These are phyloP conservation scores for Proterorhinus semilunaris DNA, from an alignment of 2,113 vertebrate species.

Conservation along the genomic window DNA sequence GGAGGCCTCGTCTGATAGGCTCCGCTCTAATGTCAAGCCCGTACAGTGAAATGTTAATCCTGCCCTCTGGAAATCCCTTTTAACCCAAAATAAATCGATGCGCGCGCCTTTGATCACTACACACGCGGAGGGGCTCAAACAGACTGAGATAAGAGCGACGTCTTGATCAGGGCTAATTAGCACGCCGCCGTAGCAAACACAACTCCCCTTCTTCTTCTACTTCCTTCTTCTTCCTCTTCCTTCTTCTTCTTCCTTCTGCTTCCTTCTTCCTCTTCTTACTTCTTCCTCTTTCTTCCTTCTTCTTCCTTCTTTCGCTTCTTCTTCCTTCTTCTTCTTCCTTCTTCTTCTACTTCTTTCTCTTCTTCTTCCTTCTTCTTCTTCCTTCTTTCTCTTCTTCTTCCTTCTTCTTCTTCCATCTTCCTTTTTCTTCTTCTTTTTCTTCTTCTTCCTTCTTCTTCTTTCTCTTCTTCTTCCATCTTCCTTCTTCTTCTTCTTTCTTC, in stretches of 20 bases:
- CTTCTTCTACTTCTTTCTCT: too few relatives aligned
- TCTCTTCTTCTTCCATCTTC: too few relatives aligned
- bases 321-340: not conserved
- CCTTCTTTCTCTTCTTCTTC: not conserved
- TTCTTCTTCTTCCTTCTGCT: not conserved
- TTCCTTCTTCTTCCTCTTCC: too few relatives aligned
- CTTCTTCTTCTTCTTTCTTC: not conserved
- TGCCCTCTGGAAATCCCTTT: constrained; percentile 67
- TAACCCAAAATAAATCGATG: constrained; percentile 72
- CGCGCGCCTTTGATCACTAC: constrained; percentile 61
- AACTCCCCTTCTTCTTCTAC: constrained; percentile 2
- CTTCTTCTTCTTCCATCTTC: too few relatives aligned
- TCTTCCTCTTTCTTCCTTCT: too few relatives aligned
- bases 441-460: not conserved
- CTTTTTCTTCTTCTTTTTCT: too few relatives aligned
- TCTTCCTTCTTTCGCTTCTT: not conserved
- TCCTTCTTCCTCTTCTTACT: not conserved
- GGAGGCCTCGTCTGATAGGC: constrained; percentile 22
- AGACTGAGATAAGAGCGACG: constrained; percentile 59
- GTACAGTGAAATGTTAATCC: constrained; percentile 67
- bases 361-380: not conserved
- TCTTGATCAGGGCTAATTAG: constrained; percentile 69
- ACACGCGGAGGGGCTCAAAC: constrained; percentile 59
- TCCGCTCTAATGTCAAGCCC: constrained; percentile 49
- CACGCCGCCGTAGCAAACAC: constrained; percentile 38